phyloP scores from a whole-genome alignment of 1,140 invertebrate genomes.

The Penaeus japonicus region DNA sequence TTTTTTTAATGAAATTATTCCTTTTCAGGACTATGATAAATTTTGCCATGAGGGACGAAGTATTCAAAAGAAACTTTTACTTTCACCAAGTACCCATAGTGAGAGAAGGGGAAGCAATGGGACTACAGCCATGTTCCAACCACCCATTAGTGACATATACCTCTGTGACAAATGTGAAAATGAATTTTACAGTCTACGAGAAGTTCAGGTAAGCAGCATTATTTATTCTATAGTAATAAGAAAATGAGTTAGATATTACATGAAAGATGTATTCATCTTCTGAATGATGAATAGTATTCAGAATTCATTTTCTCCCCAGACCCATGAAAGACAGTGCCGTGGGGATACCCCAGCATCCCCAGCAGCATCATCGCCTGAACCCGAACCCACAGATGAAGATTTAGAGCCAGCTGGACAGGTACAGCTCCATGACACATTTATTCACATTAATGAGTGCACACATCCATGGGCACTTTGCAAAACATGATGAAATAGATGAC shows the following conservation, averaged over 20 bases:
- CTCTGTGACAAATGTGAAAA: conserved; percentile 78
- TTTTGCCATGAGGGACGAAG: not conserved
- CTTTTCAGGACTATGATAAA: conserved; percentile 41
- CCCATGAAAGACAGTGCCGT: conserved; percentile 46
- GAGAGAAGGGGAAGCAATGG: not conserved
- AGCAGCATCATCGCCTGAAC: conserved; percentile 34
- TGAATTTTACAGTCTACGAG: conserved; percentile 68
- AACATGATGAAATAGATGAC: not conserved
- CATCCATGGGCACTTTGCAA: too few relatives aligned
- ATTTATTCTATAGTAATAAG: not conserved
- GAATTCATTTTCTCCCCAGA: conserved; percentile 7
- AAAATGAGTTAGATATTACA: not conserved
- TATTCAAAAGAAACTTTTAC: conserved; percentile 24
- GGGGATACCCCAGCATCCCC: conserved; percentile 33
- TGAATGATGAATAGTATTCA: not conserved
- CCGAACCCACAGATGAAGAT: conserved; percentile 38
- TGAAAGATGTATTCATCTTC: not conserved
- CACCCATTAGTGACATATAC: conserved; percentile 72
- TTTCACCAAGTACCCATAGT: not conserved
- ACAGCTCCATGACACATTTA: not conserved
- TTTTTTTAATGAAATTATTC: not conserved
- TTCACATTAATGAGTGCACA: too few relatives aligned
- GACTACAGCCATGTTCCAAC: conserved; percentile 67
- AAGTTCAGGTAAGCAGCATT: conserved; percentile 67
- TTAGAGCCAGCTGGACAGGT: conserved; percentile 38